Percentiles rank a stretch among this genome's conserved stretches.
Evolutionary conservation across 2,888 invertebrate species (phyloP).

Genomic region (Eristalinus sepulchralis): DNA sequence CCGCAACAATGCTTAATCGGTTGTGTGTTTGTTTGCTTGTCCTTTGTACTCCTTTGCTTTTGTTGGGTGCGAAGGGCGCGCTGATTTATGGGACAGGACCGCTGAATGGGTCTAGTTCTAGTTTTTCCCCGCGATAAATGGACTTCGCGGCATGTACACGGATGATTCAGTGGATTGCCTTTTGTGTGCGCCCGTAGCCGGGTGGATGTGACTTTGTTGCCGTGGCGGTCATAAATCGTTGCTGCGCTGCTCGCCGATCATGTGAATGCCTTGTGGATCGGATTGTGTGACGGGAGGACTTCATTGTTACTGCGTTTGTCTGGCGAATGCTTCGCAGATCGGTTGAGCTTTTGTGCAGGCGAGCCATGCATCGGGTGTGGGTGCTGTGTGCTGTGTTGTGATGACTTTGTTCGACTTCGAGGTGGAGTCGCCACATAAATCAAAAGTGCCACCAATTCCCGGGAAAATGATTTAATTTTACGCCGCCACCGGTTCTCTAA

Average conservation of each 20-base stretch:
- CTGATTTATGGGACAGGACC: slow-evolving; percentile 60
- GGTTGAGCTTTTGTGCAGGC: background rate
- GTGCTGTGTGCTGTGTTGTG: background rate
- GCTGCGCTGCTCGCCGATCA: slow-evolving; percentile 52
- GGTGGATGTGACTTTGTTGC: slow-evolving; percentile 34
- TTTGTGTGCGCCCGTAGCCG: slow-evolving; percentile 45
- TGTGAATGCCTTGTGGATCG: slow-evolving; percentile 58
- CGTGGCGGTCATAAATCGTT: slow-evolving; percentile 57
- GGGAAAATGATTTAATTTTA: background rate
- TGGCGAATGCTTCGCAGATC: background rate
- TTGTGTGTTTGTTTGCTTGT: slow-evolving; percentile 58
- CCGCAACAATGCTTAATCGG: slow-evolving; percentile 30
- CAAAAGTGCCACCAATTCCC: background rate
- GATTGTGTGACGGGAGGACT: slow-evolving; percentile 39
- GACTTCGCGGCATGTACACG: slow-evolving; percentile 12
- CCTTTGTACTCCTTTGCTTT: slow-evolving; percentile 52
- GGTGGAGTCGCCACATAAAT: background rate
- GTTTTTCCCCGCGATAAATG: slow-evolving; percentile 25
- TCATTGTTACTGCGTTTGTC: slow-evolving; percentile 28
- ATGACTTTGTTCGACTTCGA: background rate
- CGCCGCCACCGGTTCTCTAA: background rate
- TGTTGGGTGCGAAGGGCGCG: slow-evolving; percentile 18
- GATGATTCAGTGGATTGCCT: slow-evolving; percentile 58
- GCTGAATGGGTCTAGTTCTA: slow-evolving; percentile 38
- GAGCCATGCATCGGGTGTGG: background rate